phyloP scores from a whole-genome alignment of 2,888 invertebrate genomes.

The Acleris holmiana region DNA sequence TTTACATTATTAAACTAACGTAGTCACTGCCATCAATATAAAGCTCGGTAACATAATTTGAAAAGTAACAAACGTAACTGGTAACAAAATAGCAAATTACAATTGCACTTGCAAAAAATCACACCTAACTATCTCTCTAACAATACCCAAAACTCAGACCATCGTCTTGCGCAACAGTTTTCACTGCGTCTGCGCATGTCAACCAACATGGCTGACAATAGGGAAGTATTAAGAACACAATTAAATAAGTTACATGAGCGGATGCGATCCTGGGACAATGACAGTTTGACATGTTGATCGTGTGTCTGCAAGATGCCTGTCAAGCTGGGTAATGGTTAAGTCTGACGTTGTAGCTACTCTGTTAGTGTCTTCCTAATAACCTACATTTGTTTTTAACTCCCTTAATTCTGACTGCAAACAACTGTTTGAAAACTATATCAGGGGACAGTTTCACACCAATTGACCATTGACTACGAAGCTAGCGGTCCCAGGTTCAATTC shows the following conservation, averaged over 20 bases:
- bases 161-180: conserved; percentile 34
- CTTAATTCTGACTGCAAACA: no score
- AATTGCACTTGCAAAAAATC: conserved; percentile 6
- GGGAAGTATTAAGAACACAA: conserved; percentile 12
- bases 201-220: conserved; percentile 16
- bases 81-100: conserved; percentile 1
- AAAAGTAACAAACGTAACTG: neutral
- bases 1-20: no score
- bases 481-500: no score
- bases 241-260: conserved; percentile 28
- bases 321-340: conserved; percentile 17
- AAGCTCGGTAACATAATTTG: no score
- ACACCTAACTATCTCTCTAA: conserved; percentile 21
- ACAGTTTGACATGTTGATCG: conserved; percentile 16
- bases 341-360: no score
- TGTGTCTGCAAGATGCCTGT: conserved; percentile 11
- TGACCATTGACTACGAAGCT: no score
- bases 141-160: conserved; percentile 26
- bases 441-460: no score
- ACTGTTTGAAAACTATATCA: no score
- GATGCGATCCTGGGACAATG: conserved; percentile 21
- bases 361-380: no score
- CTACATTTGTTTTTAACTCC: no score
- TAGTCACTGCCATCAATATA: no score
- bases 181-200: conserved; percentile 17